Conservation (phyloP, 2,113 vertebrate species). For the Oreotrochilus melanogaster region DNA sequence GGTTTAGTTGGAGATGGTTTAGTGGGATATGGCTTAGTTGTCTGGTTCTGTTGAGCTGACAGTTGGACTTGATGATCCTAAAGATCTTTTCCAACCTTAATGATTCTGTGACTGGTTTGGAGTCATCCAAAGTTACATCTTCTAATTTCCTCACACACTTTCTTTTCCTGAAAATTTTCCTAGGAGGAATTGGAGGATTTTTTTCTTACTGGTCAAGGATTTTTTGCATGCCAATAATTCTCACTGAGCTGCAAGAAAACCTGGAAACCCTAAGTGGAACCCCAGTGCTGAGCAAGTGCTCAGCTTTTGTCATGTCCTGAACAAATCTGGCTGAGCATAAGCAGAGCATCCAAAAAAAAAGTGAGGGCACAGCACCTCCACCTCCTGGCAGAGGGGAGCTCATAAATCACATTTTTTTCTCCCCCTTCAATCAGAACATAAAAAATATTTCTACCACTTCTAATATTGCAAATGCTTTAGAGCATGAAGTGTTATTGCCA, state of each 20-base stretch:
- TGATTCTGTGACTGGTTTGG: background rate
- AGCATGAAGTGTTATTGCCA: constrained; percentile 17
- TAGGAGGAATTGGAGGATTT: background rate
- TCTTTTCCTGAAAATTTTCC: background rate
- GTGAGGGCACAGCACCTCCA: background rate
- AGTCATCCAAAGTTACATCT: background rate
- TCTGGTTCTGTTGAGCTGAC: no score
- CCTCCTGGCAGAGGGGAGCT: background rate
- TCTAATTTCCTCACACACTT: background rate
- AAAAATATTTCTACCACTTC: background rate
- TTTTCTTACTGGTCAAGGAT: background rate
- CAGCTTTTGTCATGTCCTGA: background rate
- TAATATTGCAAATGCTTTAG: background rate
- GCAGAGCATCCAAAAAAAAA: background rate
- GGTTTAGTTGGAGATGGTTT: no score
- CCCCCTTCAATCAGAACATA: background rate
- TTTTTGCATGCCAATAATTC: background rate
- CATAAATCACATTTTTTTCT: background rate
- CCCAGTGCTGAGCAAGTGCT: background rate
- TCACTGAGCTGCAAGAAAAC: background rate
- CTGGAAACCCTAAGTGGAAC: background rate
- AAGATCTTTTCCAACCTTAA: no score
- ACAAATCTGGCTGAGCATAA: background rate
- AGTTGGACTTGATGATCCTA: no score
- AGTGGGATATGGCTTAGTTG: no score